A percentile compares a stretch with the other conserved stretches of the same genome.
phyloP scores from a whole-genome alignment of 2,797 vertebrate species.

The Tarsius wallacei region DNA sequence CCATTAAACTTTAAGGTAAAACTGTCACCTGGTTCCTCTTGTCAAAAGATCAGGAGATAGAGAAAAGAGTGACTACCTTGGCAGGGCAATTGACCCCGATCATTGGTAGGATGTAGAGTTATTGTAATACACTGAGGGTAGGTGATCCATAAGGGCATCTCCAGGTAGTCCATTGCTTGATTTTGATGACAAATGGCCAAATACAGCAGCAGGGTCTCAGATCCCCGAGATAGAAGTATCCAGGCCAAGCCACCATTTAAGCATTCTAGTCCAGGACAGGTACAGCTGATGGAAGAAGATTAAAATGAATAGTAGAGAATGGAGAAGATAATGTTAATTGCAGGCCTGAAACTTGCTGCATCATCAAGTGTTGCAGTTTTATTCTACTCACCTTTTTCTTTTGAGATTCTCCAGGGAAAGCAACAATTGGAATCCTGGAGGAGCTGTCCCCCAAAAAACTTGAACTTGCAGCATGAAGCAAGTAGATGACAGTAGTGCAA shows the following conservation, averaged over 20 bases:
- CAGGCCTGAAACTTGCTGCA: not conserved
- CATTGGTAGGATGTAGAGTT: not conserved
- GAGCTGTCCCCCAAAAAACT: not conserved
- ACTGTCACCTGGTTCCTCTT: not conserved
- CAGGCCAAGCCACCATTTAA: not conserved
- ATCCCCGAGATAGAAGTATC: not conserved
- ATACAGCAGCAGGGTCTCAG: not conserved
- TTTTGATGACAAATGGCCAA: not conserved
- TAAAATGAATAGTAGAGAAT: not conserved
- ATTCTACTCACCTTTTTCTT: not conserved
- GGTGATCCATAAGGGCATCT: not conserved
- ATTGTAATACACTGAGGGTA: not conserved
- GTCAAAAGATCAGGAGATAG: not conserved
- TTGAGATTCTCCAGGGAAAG: not conserved
- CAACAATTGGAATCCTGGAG: not conserved
- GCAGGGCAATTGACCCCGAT: not conserved
- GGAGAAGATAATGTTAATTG: not conserved
- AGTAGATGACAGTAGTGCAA: not conserved
- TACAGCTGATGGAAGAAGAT: not conserved
- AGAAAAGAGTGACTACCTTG: not conserved
- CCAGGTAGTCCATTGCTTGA: not conserved
- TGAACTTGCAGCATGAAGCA: not conserved
- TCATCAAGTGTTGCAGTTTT: not conserved
- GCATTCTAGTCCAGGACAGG: not conserved
- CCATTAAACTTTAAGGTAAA: not conserved